These are phyloP conservation scores for Eretmocerus hayati DNA, from an alignment of 2,888 invertebrate genomes.

Conservation along the genomic window DNA sequence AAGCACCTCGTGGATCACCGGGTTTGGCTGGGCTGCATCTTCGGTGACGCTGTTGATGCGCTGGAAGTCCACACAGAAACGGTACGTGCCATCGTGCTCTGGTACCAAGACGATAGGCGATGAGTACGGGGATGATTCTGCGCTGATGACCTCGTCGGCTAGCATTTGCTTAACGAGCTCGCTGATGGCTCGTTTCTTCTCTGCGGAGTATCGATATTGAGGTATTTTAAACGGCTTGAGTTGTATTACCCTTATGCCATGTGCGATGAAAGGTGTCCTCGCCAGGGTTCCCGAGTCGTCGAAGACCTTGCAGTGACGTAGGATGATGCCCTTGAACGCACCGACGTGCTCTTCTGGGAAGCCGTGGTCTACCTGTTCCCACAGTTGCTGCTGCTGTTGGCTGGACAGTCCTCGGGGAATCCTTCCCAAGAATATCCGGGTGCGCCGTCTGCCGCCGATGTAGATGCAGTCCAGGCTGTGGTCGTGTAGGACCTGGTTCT, in stretches of 20 bases:
- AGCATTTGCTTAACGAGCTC: conserved; percentile 23
- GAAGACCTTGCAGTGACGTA: too few species aligned
- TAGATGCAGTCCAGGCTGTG: too few species aligned
- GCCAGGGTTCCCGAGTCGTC: too few species aligned
- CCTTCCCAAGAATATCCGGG: too few species aligned
- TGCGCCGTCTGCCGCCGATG: too few species aligned
- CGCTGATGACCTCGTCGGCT: conserved; percentile 20
- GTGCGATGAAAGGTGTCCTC: too few species aligned
- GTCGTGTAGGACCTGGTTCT: too few species aligned
- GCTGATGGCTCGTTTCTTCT: conserved; percentile 14
- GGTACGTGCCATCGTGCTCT: conserved; percentile 12
- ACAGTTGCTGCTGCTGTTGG: too few species aligned
- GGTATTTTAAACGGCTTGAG: too few species aligned
- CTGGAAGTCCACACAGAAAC: conserved; percentile 26
- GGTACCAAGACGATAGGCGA: conserved; percentile 22
- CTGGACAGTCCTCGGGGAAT: too few species aligned
- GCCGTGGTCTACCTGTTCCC: too few species aligned
- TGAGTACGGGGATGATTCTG: conserved; percentile 17
- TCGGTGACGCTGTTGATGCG: conserved; percentile 25
- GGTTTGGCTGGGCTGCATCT: conserved; percentile 24
- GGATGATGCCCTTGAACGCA: not conserved
- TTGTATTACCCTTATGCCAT: too few species aligned
- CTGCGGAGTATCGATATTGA: conserved; percentile 3
- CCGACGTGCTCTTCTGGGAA: not conserved
- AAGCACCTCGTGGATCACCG: conserved; percentile 24